Evolutionary conservation across 2,888 invertebrate species (phyloP), one percentile per base, ranked within the genome.

Genomic region (Carpatolechia fugitivella): DNA sequence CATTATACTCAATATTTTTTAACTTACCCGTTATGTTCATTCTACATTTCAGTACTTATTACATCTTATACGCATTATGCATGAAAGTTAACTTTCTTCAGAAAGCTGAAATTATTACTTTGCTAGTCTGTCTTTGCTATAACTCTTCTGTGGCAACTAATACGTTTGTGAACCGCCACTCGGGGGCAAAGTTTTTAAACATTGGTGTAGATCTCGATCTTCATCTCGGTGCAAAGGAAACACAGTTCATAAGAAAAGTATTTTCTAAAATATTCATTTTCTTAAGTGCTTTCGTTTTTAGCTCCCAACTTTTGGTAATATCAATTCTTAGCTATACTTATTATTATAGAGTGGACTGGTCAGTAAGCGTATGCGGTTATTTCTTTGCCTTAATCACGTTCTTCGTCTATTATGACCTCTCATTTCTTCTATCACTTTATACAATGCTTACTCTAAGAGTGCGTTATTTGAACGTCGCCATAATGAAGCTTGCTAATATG

Each of bases 381-480:
- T 14, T 55, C 2, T 76, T 66, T 57, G 76, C 79, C 44, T 36
- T 63, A 3, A 71, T 50, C 29, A 29, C 38, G 8, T 72, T 73
- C 30, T 70, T 65, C 49, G 60, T 70, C 14, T 77, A 77, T 50
- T 67, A 74, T 46, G 83, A 83, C 38, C 62, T 68, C 2, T 64
- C 68, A 48, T 72, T 79, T 30, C 64, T 72, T 3, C 14, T 76
- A 1, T 62, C 64, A 3, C 60, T 67, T 13, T 70, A 58, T 41
- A 60, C 63, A 0, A 76, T 72, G 31, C 48, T 80, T 5, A 67
- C 69, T 1, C 54, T 76, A 31, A 71, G 86, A 61, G 62, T 69
- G n/a, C 70, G 74, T 20, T 85, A 78, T 35, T 54, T 87, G 3
- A 87, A 86, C 54, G 66, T 81, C 0, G 75, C 82, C 16, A 61